These are phyloP conservation scores for Phainopepla nitens DNA, from an alignment of 2,113 vertebrate species.

Conservation along the genomic window DNA sequence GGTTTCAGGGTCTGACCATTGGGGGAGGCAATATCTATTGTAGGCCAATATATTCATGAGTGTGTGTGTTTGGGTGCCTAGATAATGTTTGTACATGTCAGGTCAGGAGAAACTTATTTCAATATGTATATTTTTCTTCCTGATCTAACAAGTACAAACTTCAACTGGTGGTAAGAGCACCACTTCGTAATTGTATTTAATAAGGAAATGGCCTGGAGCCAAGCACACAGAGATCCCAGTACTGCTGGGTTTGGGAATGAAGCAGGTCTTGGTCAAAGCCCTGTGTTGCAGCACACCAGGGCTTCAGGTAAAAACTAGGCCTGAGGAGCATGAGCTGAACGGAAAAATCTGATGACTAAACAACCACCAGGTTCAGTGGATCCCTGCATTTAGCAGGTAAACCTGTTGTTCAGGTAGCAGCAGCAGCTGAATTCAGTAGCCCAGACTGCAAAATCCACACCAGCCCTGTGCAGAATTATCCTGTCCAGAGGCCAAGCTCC, in stretches of 20 bases:
- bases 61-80: not conserved
- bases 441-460: not conserved
- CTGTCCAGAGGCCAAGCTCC: not conserved
- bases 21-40: not conserved
- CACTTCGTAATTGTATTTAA: constrained; percentile 35
- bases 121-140: constrained; percentile 1
- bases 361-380: not conserved
- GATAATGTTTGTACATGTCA: not conserved
- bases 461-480: not conserved
- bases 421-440: not conserved
- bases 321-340: not conserved
- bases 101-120: constrained; percentile 2
- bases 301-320: not conserved
- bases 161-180: not conserved
- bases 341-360: not conserved
- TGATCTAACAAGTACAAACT: constrained; percentile 42
- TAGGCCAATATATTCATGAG: not conserved
- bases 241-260: not conserved
- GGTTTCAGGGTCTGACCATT: not conserved
- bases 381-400: not conserved
- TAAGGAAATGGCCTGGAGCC: not conserved
- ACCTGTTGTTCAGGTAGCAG: not conserved
- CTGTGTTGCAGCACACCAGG: fast-evolving
- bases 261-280: not conserved
- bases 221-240: not conserved